phyloP scores from a whole-genome alignment of 1,140 invertebrate genomes.

The Bombus waltoni region DNA sequence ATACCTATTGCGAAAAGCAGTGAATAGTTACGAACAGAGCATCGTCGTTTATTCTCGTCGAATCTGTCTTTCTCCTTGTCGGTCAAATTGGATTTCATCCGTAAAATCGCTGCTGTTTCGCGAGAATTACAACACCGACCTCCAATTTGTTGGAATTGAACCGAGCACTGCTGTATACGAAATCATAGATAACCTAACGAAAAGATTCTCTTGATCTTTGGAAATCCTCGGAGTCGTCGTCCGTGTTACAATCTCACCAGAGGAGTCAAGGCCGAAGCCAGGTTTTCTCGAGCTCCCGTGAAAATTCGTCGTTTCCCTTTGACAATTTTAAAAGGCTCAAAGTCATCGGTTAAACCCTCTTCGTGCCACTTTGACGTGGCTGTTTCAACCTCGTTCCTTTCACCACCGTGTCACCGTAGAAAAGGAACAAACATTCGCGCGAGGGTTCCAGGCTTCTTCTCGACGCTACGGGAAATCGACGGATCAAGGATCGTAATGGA shows the following conservation, averaged over 20 bases:
- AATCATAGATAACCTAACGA: not conserved
- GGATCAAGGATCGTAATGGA: conserved; percentile 28
- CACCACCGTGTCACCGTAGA: too few species aligned
- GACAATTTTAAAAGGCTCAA: conserved; percentile 12
- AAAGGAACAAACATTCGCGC: not conserved
- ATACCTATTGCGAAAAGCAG: too few species aligned
- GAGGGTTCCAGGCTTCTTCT: not conserved
- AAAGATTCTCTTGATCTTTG: not conserved
- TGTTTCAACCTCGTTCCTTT: not conserved
- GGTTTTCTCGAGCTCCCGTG: not conserved
- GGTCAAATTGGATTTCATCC: too few species aligned
- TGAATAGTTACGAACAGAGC: too few species aligned
- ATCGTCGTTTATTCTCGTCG: too few species aligned
- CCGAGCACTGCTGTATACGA: not conserved
- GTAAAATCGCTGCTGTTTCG: too few species aligned
- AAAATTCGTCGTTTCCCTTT: conserved; percentile 1
- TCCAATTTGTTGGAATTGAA: too few species aligned
- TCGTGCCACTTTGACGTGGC: conserved; percentile 16
- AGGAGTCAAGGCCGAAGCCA: not conserved
- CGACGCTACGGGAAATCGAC: conserved; percentile 27
- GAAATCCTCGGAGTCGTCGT: not conserved
- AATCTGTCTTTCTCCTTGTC: too few species aligned
- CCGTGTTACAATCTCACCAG: not conserved
- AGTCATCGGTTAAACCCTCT: conserved; percentile 27
- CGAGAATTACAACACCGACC: too few species aligned